These are phyloP conservation scores for Chionodraco myersi DNA, from an alignment of 2,113 vertebrate species.

Conservation along the genomic window DNA sequence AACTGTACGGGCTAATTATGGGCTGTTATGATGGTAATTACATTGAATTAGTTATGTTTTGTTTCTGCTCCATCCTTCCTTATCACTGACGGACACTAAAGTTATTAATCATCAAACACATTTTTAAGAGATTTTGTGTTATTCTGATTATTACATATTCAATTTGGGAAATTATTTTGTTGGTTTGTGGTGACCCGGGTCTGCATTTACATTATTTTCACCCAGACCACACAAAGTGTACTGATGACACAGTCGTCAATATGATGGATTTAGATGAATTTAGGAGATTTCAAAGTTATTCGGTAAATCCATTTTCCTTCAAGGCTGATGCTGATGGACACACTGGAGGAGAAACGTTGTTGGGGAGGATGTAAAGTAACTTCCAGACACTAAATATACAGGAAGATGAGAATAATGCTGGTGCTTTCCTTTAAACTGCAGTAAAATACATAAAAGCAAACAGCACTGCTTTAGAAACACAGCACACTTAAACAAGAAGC, in stretches of 20 bases:
- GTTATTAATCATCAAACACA: too few species aligned
- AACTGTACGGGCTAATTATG: neutral
- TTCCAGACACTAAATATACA: neutral
- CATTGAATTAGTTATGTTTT: neutral
- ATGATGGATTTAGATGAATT: constrained; percentile 12
- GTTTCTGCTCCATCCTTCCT: neutral
- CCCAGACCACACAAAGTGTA: neutral
- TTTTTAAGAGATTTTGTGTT: too few species aligned
- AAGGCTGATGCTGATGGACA: constrained; percentile 1
- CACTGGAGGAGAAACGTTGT: neutral
- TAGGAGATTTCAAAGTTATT: neutral
- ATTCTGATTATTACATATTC: too few species aligned
- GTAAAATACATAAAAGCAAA: neutral
- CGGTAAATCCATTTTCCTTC: constrained; percentile 6
- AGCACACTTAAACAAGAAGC: neutral
- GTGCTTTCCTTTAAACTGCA: neutral
- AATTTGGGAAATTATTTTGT: too few species aligned
- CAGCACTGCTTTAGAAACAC: neutral
- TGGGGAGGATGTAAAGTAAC: neutral
- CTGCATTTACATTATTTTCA: neutral
- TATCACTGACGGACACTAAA: neutral
- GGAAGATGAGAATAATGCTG: neutral
- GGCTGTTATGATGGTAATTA: neutral
- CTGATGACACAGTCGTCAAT: neutral
- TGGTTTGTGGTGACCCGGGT: neutral